A percentile compares a stretch with the other conserved stretches of the same genome.
Conservation (phyloP, 2,888 invertebrate genomes). For the Platycheirus albimanus region DNA sequence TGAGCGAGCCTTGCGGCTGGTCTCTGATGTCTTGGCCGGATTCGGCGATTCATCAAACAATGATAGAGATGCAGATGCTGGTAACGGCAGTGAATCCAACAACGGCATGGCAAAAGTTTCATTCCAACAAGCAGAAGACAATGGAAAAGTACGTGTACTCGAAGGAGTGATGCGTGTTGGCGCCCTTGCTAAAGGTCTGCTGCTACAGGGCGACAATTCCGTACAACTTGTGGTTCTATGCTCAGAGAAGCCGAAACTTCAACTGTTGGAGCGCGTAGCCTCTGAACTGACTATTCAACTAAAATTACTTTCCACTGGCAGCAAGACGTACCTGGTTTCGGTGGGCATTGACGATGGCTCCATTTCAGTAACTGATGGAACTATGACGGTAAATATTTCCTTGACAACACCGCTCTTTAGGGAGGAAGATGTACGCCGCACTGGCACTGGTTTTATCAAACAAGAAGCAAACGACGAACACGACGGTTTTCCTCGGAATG, state of each 20-base stretch:
- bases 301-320: constrained; percentile 86
- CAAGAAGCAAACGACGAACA: constrained; percentile 84
- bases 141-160: constrained; percentile 86
- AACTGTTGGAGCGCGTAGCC: constrained; percentile 92
- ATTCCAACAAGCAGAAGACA: constrained; percentile 85
- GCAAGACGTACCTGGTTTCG: constrained; percentile 89
- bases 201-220: constrained; percentile 92
- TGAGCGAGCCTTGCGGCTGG: constrained; percentile 94
- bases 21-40: constrained; percentile 92
- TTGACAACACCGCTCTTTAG: constrained; percentile 95
- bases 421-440: constrained; percentile 86
- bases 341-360: constrained; percentile 92
- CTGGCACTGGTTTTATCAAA: constrained; percentile 90
- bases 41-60: constrained; percentile 63
- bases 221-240: constrained; percentile 96
- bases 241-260: constrained; percentile 93
- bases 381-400: constrained; percentile 90
- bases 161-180: constrained; percentile 98
- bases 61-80: constrained; percentile 78
- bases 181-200: constrained; percentile 90
- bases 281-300: constrained; percentile 91
- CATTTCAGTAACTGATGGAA: constrained; percentile 89
- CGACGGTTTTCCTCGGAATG: constrained; percentile 98
- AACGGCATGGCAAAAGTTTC: constrained; percentile 82
- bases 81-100: constrained; percentile 74